Percentiles rank a stretch among this genome's conserved stretches.
Conservation (phyloP, 2,888 invertebrate genomes). For the Peribatodes rhomboidaria region DNA sequence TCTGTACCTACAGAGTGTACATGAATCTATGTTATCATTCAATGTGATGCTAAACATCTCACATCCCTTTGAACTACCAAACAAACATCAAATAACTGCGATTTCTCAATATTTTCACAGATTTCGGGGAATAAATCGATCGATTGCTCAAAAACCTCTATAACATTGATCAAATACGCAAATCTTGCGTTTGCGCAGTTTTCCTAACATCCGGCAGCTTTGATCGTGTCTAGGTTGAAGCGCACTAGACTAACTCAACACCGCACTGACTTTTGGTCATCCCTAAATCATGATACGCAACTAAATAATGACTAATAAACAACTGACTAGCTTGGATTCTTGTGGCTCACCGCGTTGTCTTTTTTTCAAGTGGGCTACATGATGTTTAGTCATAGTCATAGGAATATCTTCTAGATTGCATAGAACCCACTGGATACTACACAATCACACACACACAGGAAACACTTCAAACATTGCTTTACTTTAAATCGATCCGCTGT, state of each 20-base stretch:
- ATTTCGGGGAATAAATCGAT: constrained; percentile 37
- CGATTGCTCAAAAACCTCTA: constrained; percentile 34
- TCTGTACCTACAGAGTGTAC: background rate
- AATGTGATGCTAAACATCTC: constrained; percentile 15
- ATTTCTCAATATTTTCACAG: constrained; percentile 39
- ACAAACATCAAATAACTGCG: constrained; percentile 30
- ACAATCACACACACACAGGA: too few species aligned
- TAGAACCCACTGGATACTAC: too few species aligned
- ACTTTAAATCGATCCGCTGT: background rate
- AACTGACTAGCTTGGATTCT: too few species aligned
- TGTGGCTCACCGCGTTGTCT: too few species aligned
- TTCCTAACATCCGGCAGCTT: constrained; percentile 50
- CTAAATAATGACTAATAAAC: too few species aligned
- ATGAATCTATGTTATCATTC: constrained; percentile 9
- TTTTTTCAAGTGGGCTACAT: background rate
- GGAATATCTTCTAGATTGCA: too few species aligned
- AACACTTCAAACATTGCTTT: background rate
- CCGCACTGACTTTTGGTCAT: background rate
- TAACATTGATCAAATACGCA: constrained; percentile 32
- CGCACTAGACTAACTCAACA: background rate
- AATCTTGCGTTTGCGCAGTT: constrained; percentile 41
- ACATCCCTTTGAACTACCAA: constrained; percentile 28
- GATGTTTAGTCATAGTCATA: background rate
- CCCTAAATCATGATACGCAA: too few species aligned
- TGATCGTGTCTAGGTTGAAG: constrained; percentile 45